These are phyloP conservation scores for Natator depressus DNA, from an alignment of 2,113 vertebrate species.

Conservation along the genomic window DNA sequence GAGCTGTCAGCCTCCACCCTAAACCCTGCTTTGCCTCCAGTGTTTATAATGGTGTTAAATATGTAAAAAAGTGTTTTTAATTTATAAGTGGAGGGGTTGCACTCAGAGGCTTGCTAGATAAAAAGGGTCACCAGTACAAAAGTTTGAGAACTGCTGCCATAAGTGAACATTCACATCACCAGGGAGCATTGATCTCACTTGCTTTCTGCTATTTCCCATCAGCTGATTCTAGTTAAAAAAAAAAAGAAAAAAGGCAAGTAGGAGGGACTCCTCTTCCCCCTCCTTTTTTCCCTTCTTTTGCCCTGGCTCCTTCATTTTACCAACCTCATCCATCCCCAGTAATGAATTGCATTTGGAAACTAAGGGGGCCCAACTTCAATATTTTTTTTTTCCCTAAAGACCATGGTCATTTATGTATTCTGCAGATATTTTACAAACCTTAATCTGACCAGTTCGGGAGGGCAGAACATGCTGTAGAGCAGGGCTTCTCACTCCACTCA, in stretches of 20 bases:
- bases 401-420: rapidly evolving
- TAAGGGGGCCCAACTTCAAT: background rate
- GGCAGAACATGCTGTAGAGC: background rate
- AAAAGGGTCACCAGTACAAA: too few species aligned
- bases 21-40: too few species aligned
- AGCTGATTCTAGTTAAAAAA: background rate
- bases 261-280: background rate
- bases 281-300: background rate
- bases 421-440: rapidly evolving
- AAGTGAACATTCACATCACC: background rate
- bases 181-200: background rate
- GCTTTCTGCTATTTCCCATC: background rate
- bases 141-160: too few species aligned
- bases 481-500: background rate
- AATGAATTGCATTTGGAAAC: background rate
- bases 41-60: too few species aligned
- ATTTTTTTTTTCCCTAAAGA: rapidly evolving
- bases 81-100: too few species aligned
- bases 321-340: background rate
- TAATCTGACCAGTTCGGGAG: background rate
- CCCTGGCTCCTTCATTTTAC: background rate
- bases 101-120: too few species aligned
- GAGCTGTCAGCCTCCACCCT: too few species aligned
- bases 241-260: background rate
- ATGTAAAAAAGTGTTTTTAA: too few species aligned